Percentiles rank a stretch among this genome's conserved stretches.
Conservation (phyloP, 2,113 vertebrate species). For the Tenrec ecaudatus region DNA sequence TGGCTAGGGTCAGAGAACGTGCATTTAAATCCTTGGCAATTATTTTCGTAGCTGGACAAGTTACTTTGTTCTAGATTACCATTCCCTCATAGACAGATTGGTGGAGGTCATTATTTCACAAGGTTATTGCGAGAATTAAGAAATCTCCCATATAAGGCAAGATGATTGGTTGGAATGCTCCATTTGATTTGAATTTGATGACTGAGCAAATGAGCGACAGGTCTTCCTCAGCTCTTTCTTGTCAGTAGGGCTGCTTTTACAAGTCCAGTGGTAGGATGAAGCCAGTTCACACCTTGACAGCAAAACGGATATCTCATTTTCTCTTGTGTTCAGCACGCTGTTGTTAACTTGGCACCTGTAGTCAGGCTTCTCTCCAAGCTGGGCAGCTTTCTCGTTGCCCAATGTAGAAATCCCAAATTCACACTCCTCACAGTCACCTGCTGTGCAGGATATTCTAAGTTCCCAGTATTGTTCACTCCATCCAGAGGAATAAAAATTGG, state of each 20-base stretch:
- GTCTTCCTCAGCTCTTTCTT: not conserved
- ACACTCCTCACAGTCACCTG: too few species aligned
- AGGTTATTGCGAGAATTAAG: not conserved
- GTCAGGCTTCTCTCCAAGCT: too few species aligned
- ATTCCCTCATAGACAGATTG: not conserved
- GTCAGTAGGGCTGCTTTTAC: not conserved
- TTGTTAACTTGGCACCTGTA: too few species aligned
- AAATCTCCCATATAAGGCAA: not conserved
- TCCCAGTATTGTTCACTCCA: too few species aligned
- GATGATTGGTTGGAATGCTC: not conserved
- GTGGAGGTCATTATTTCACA: not conserved
- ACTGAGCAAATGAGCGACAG: not conserved
- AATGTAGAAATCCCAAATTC: too few species aligned
- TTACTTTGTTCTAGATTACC: not conserved
- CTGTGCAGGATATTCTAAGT: too few species aligned
- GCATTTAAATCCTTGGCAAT: not conserved
- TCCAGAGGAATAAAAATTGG: too few species aligned
- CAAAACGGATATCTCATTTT: too few species aligned
- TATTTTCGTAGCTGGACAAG: constrained; percentile 22
- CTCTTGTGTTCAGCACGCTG: too few species aligned
- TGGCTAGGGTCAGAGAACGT: not conserved
- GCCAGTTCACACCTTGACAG: too few species aligned
- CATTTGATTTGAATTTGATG: not conserved
- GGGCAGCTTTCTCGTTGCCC: too few species aligned
- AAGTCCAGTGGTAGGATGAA: not conserved